phyloP scores from a whole-genome alignment of 2,888 invertebrate species.

The Drosophila rellima region DNA sequence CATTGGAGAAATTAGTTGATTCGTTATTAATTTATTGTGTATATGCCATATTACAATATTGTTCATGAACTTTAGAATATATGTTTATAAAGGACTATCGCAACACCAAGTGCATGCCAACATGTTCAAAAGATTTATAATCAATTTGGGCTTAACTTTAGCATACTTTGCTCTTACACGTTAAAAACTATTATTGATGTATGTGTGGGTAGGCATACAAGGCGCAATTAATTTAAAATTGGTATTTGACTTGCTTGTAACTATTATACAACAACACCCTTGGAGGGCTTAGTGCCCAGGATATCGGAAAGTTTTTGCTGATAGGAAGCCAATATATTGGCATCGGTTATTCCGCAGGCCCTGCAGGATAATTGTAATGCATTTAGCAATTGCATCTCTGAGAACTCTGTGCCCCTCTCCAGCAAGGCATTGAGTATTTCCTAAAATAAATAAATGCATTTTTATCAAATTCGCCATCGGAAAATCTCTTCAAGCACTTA shows the following conservation, averaged over 20 bases:
- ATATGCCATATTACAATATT: conserved; percentile 65
- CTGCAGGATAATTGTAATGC: conserved; percentile 92
- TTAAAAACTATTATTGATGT: conserved; percentile 54
- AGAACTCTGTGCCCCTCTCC: conserved; percentile 95
- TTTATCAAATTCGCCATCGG: not conserved
- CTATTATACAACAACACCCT: conserved; percentile 91
- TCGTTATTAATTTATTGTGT: conserved; percentile 60
- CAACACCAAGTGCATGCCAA: conserved; percentile 68
- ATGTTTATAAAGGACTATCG: conserved; percentile 62
- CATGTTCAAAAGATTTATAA: conserved; percentile 73
- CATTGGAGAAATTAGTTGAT: conserved; percentile 45
- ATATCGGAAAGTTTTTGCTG: conserved; percentile 94
- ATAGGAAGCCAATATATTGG: conserved; percentile 88
- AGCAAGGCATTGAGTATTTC: conserved; percentile 93
- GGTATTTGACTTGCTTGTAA: conserved; percentile 24
- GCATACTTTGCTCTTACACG: conserved; percentile 53
- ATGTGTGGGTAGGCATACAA: conserved; percentile 39
- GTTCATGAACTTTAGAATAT: conserved; percentile 62
- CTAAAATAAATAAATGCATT: conserved; percentile 85
- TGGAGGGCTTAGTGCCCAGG: conserved; percentile 89
- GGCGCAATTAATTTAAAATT: conserved; percentile 37
- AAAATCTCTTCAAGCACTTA: conserved; percentile 82
- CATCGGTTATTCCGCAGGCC: conserved; percentile 87
- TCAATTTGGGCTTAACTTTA: conserved; percentile 56
- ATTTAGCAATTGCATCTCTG: conserved; percentile 94